Percentiles rank a stretch among this genome's conserved stretches.
Conservation (phyloP, 2,888 invertebrate species). For the Scaeva pyrastri region DNA sequence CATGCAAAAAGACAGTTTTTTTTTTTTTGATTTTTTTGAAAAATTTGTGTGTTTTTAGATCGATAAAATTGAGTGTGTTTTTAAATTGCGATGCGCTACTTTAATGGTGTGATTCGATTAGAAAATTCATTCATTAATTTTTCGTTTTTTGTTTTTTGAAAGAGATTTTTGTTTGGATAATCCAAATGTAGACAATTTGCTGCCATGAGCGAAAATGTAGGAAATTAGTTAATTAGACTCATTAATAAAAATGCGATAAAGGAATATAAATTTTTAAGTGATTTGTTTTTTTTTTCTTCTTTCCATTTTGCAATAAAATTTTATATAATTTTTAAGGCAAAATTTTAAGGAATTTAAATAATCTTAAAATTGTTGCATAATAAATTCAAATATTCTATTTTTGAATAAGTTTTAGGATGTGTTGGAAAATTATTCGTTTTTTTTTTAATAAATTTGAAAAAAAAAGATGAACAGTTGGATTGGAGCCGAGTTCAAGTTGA, state of each 20-base stretch:
- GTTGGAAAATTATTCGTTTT: too few relatives aligned
- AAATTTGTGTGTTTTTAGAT: slow-evolving; percentile 18
- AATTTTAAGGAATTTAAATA: too few relatives aligned
- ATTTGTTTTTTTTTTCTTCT: background rate
- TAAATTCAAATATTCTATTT: too few relatives aligned
- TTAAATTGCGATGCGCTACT: slow-evolving; percentile 4
- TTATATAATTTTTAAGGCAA: too few relatives aligned
- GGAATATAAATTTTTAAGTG: slow-evolving; percentile 19
- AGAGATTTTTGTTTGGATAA: slow-evolving; percentile 17
- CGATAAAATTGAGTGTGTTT: slow-evolving; percentile 12
- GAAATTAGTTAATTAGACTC: slow-evolving; percentile 21
- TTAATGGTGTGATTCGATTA: slow-evolving; percentile 1
- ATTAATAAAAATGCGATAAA: slow-evolving; percentile 14
- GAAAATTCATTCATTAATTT: slow-evolving; percentile 17
- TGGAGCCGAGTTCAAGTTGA: too few relatives aligned
- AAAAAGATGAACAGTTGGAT: too few relatives aligned
- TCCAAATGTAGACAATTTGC: slow-evolving; percentile 19
- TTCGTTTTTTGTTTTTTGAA: background rate
- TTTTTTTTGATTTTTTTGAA: background rate
- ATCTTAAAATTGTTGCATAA: too few relatives aligned
- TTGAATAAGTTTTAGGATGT: too few relatives aligned
- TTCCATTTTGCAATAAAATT: too few relatives aligned
- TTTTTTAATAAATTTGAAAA: too few relatives aligned
- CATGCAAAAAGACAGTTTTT: slow-evolving; percentile 15
- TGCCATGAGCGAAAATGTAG: background rate